Evolutionary conservation across 2,888 invertebrate genomes (phyloP).

Genomic region (Ormyrus rosae): DNA sequence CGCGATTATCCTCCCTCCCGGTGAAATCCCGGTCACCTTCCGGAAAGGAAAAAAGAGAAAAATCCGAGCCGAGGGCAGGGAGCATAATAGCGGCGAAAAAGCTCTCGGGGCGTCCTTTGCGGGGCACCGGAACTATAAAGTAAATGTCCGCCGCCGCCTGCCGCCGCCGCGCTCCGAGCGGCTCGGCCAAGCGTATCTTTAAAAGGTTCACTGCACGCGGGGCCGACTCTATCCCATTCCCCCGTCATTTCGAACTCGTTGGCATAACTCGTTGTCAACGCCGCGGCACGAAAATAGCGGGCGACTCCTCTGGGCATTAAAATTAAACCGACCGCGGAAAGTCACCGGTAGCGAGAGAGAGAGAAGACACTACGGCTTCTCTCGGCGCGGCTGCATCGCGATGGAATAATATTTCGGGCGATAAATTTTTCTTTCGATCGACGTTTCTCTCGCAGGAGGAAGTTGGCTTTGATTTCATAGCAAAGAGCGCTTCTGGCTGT

Average conservation of each 20-base stretch:
- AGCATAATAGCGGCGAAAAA: constrained; percentile 11
- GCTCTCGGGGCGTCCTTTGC: neutral
- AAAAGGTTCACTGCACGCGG: constrained; percentile 54
- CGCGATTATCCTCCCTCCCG: no score
- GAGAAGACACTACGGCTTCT: no score
- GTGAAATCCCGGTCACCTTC: no score
- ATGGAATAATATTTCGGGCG: no score
- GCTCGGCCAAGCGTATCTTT: constrained; percentile 46
- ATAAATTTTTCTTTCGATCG: no score
- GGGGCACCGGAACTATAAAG: constrained; percentile 52
- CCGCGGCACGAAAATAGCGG: constrained; percentile 50
- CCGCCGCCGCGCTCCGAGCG: neutral
- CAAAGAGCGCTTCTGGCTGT: no score
- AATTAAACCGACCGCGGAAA: constrained; percentile 32
- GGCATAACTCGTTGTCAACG: constrained; percentile 53
- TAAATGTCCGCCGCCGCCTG: constrained; percentile 26
- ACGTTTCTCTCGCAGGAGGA: no score
- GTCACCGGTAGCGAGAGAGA: no score
- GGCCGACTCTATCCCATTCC: neutral
- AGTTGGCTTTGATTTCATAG: no score
- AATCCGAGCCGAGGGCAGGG: neutral
- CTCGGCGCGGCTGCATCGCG: no score
- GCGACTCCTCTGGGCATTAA: constrained; percentile 6
- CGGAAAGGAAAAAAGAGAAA: neutral
- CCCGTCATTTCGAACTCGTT: constrained; percentile 21